Base-by-base conservation (phyloP, 2,797 vertebrate species). In the Siniperca undulata region DNA sequence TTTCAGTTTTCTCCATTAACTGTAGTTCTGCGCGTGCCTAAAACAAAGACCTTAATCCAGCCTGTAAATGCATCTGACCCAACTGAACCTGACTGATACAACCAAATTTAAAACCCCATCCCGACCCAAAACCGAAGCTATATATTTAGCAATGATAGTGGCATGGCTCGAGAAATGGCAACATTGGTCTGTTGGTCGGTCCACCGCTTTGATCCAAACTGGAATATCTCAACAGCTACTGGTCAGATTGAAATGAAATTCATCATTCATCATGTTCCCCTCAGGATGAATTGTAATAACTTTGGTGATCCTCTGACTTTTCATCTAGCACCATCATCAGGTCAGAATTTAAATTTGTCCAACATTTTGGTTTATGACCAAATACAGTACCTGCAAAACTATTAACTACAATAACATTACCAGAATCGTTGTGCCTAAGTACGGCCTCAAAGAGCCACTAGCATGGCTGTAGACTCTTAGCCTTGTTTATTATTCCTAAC, bases 1-100 rank as follows among this genome's bases (percentile, higher is more conserved):
- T 36, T 42, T 68, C 55, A 55, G 6, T 58, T 61, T 70, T 10
- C 12, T 68, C 42, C 42, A 48, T 79, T 36, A 38, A 30, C 40
- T 46, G 38, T 30, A 44, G 36, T 70, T 50, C 44, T 59, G 46
- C 8, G 30, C 0, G 1, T 60, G 27, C 1, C 56, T 27, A 19
- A 66, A 19, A 17, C 48, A 62, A 30, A 52, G 14, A 17, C 38
- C 34, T 36, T 20, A 48, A 38, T 44, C 46, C 22, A 12, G 64
- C 5, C n/a, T 66, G 12, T 46, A 73, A 71, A 66, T 42, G 7
- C 4, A 1, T 52, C 20, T n/a, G 34, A 59, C 48, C 20, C 22
- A 38, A 24, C 24, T 68, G 70, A 85, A 70, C 44, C 16, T 2
- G 3, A 16, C 55, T 38, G 22, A 14, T 38, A 7, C 30, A 67